Percentiles rank a stretch among this genome's conserved stretches.
Conservation (phyloP, 2,797 vertebrate species). For the Oreochromis grahami region DNA sequence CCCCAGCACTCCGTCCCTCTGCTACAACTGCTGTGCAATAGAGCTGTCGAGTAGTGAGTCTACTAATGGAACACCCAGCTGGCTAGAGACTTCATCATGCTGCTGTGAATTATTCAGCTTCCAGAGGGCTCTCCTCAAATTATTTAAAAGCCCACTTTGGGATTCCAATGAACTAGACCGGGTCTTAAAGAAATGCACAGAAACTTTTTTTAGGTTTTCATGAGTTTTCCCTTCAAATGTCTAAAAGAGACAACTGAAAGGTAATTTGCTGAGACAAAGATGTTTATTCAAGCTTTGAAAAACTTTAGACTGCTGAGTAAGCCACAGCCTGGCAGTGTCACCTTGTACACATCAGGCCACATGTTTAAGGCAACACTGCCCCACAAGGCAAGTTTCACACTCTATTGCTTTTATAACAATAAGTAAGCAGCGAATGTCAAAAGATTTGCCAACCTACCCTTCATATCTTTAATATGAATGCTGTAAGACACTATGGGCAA, state of each 20-base stretch:
- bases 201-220: slow-evolving; percentile 29
- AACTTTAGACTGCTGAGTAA: slow-evolving; percentile 12
- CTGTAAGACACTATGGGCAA: background rate
- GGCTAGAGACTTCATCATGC: slow-evolving; percentile 70
- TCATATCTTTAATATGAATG: background rate
- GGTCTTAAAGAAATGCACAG: slow-evolving; percentile 24
- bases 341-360: background rate
- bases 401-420: background rate
- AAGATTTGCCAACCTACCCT: background rate
- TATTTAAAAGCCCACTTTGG: slow-evolving; percentile 69
- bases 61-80: slow-evolving; percentile 74
- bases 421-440: background rate
- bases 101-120: slow-evolving; percentile 78
- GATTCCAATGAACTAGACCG: slow-evolving; percentile 19
- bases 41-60: slow-evolving; percentile 57
- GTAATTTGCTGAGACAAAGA: slow-evolving; percentile 18
- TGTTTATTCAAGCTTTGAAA: slow-evolving; percentile 12
- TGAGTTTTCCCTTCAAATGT: slow-evolving; percentile 8
- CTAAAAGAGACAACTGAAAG: slow-evolving; percentile 8
- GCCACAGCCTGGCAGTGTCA: background rate
- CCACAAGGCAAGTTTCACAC: background rate
- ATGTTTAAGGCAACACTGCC: background rate
- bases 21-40: slow-evolving; percentile 36
- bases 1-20: slow-evolving; percentile 16
- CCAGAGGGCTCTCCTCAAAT: slow-evolving; percentile 72